Evolutionary conservation across 2,113 vertebrate genomes (phyloP).

Genomic region (Scortum barcoo): DNA sequence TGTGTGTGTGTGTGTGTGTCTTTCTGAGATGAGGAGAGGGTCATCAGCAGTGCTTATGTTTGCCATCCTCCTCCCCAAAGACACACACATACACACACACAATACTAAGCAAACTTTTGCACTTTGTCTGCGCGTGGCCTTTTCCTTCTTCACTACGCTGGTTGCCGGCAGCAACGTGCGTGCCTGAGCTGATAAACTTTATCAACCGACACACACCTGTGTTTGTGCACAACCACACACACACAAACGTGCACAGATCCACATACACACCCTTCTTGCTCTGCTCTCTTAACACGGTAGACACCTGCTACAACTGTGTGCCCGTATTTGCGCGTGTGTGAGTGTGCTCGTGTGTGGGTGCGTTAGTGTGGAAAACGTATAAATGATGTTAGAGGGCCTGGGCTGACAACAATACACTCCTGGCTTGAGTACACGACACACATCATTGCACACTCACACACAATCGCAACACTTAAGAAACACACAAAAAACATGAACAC

Average conservation of each 20-base stretch:
- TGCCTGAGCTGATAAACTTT: constrained; percentile 78
- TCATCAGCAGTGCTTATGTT: constrained; percentile 48
- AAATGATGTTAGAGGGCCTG: constrained; percentile 58
- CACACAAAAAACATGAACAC: constrained; percentile 30
- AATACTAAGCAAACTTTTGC: no score
- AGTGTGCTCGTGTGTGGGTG: background rate
- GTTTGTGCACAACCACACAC: constrained; percentile 36
- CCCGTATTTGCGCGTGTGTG: no score
- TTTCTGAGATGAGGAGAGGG: constrained; percentile 42
- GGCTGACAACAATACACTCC: constrained; percentile 67
- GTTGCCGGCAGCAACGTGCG: constrained; percentile 69
- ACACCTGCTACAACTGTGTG: constrained; percentile 36
- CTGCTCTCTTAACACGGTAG: constrained; percentile 50
- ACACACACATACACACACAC: constrained; percentile 9
- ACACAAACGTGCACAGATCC: constrained; percentile 20
- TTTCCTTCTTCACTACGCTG: constrained; percentile 61
- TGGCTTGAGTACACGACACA: constrained; percentile 65
- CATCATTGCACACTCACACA: constrained; percentile 61
- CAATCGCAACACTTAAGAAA: constrained; percentile 31
- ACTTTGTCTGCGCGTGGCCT: constrained; percentile 67
- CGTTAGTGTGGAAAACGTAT: constrained; percentile 35
- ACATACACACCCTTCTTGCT: constrained; percentile 45
- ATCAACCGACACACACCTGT: constrained; percentile 77
- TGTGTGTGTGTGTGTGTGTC: constrained; percentile 1
- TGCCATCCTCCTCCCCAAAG: constrained; percentile 30